phyloP scores from a whole-genome alignment of 2,113 vertebrate genomes.

The Colistium nudipinnis region DNA sequence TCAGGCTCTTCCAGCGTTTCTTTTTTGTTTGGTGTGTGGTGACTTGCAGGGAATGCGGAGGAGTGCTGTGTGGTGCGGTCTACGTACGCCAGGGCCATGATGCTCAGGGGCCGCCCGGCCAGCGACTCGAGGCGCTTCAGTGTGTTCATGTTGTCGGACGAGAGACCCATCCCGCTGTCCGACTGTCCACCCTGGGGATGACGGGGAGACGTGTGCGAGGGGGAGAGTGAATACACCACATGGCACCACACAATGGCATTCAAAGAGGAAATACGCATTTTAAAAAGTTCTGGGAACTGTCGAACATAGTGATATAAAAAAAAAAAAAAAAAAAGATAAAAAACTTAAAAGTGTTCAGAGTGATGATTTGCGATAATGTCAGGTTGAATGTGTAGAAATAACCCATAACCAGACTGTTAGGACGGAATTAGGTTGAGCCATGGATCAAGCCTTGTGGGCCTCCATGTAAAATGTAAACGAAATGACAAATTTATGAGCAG shows the following conservation, averaged over 20 bases:
- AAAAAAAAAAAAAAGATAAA: background rate
- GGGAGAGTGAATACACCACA: background rate
- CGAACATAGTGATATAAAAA: background rate
- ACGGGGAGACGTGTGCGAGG: slow-evolving; percentile 13
- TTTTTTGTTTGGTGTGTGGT: slow-evolving; percentile 15
- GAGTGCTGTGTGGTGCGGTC: slow-evolving; percentile 8
- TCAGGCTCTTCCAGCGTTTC: slow-evolving; percentile 27
- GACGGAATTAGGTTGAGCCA: background rate
- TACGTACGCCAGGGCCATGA: slow-evolving; percentile 92
- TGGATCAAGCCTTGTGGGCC: background rate
- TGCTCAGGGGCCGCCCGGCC: slow-evolving; percentile 86
- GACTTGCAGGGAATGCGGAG: slow-evolving; percentile 1
- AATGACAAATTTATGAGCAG: background rate
- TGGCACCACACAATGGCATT: background rate
- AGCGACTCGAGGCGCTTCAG: slow-evolving; percentile 86
- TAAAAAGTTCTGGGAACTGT: background rate
- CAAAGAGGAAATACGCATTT: background rate
- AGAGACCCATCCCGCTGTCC: slow-evolving; percentile 90
- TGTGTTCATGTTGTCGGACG: slow-evolving; percentile 86
- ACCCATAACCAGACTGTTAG: background rate
- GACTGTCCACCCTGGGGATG: slow-evolving; percentile 83
- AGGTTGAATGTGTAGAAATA: too few species aligned
- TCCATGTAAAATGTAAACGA: background rate
- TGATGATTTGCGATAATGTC: too few species aligned
- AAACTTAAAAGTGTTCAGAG: background rate